Base-by-base conservation (phyloP, 2,113 vertebrate genomes). In the Phoxinus phoxinus region DNA sequence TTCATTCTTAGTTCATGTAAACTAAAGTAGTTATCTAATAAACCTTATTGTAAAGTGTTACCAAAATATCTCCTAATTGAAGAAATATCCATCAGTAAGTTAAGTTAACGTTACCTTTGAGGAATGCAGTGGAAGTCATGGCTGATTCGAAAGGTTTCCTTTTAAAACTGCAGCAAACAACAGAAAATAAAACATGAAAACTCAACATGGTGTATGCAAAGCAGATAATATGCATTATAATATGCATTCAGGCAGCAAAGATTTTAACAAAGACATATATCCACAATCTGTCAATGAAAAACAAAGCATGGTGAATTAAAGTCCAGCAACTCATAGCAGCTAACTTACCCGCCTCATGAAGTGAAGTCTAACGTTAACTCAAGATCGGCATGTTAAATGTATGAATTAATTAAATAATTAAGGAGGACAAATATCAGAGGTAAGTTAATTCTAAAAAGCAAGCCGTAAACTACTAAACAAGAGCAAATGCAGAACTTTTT, bases 51-150 rank as follows among this genome's bases (percentile, higher is more conserved):
- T 9, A 41, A 41, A 41, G 41, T 41, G 41, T 41, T 41, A 9
- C 41, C 41, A 41, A 41, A 10, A 41, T 9, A 41, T 41, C 9
- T 41, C 6, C 10, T 13, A 37, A 48, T n/a, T 63, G 27, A 25
- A 69, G 8, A 53, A 83, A 59, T 15, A 72, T 12, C 17, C 23
- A 69, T 79, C 23, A 53, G 51, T 53, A 46, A 37, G n/a, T 3
- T 32, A 32, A 41, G 7, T 41, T 41, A 41, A 41, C 8, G 17
- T 19, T 84, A 90, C 90, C 90, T 89, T 88, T 87, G 17, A 90
- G 90, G 30, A 86, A 35, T n/a, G 72, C 21, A 65, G 59, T 37
- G n/a, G 83, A 56, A n/a, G 78, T 83, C 90, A 90, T 90, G 35
- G 13, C 37, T 65, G 44, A 48, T 35, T 25, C 15, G 11, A 12